phyloP scores from a whole-genome alignment of 2,113 vertebrate species.

The Halcyon senegalensis region DNA sequence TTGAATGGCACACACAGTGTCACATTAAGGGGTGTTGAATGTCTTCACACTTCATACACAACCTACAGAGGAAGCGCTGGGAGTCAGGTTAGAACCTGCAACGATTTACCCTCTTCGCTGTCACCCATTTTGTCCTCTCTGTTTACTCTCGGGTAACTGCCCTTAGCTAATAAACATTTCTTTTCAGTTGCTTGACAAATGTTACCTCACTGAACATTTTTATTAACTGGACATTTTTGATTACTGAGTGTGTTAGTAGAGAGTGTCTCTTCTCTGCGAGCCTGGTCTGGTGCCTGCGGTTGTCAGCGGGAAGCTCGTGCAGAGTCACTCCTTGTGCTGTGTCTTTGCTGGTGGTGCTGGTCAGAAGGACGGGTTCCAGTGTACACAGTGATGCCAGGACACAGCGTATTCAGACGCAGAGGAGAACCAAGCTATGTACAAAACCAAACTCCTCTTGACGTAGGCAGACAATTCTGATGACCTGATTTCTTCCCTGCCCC shows the following conservation, averaged over 20 bases:
- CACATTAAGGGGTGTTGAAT: constrained; percentile 27
- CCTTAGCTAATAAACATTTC: neutral
- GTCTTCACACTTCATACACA: constrained; percentile 13
- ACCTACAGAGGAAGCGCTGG: neutral
- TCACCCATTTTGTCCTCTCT: neutral
- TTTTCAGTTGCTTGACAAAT: constrained; percentile 13
- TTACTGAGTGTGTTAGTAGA: fast-evolving
- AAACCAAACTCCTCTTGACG: neutral
- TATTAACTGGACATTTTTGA: neutral
- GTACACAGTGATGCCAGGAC: neutral
- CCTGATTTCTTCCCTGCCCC: neutral
- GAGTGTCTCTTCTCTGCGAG: neutral
- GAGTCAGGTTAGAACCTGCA: neutral
- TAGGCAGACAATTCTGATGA: neutral
- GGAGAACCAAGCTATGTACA: neutral
- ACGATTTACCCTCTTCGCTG: neutral
- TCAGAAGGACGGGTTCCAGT: neutral
- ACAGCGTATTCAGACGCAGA: neutral
- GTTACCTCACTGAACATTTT: neutral
- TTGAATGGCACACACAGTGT: constrained; percentile 25
- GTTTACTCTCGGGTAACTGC: neutral
- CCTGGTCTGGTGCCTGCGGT: neutral
- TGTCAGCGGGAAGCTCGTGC: neutral
- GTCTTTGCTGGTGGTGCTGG: neutral
- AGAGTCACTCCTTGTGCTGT: neutral